Conservation (phyloP, 2,797 vertebrate genomes). For the Poeciliopsis infans region DNA sequence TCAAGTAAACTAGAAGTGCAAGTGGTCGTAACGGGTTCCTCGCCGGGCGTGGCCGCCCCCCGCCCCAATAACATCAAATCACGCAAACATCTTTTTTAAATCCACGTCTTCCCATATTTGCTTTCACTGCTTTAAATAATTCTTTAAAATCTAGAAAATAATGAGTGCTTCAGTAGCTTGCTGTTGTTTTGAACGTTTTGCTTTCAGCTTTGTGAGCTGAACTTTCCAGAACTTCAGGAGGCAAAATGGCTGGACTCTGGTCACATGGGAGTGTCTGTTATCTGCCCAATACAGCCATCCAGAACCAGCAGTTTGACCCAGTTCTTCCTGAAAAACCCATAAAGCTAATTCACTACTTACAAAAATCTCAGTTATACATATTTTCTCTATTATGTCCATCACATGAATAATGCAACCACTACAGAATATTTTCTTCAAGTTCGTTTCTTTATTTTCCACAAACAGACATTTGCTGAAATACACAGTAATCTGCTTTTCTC, state of each 20-base stretch:
- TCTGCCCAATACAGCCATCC: conserved; percentile 2
- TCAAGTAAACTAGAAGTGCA: not conserved
- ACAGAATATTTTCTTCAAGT: conserved; percentile 49
- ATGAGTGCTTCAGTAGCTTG: not conserved
- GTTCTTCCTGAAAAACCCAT: conserved; percentile 28
- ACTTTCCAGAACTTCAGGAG: conserved; percentile 58
- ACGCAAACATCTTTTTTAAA: not conserved
- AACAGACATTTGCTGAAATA: conserved; percentile 72
- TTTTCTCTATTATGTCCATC: conserved; percentile 41
- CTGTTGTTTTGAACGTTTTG: not conserved
- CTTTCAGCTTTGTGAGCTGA: not conserved
- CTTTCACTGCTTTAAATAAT: not conserved
- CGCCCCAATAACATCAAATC: not conserved
- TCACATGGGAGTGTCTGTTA: not conserved
- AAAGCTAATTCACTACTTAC: conserved; percentile 25
- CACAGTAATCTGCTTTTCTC: conserved; percentile 58
- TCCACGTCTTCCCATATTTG: not conserved
- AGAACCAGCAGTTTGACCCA: conserved; percentile 12
- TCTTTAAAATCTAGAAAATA: not conserved
- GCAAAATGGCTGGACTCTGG: conserved; percentile 7
- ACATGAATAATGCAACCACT: conserved; percentile 50
- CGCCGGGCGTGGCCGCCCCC: too few relatives aligned
- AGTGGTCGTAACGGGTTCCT: not conserved
- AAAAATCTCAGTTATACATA: conserved; percentile 53
- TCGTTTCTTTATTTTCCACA: conserved; percentile 40